Base-by-base conservation (phyloP, 2,888 invertebrate species). In the Cephalotes varians region DNA sequence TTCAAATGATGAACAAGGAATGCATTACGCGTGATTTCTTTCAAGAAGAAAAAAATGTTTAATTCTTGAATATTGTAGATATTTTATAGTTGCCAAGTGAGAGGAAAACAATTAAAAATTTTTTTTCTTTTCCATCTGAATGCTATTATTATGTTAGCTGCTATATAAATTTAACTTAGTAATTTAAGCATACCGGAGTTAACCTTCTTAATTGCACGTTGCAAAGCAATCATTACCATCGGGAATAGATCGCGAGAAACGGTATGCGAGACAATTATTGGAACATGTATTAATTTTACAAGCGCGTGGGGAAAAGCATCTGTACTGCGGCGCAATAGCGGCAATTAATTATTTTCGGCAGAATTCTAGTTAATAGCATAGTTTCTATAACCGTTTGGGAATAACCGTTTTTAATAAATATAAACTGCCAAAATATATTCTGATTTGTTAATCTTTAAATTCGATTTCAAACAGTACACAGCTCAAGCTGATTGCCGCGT, bases 311-410 rank as follows among this genome's bases (percentile, higher is more conserved):
- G 34, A 40, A 47, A 64, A 56, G 73, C 58, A 69, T 71, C 83
- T 49, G 60, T 28, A 51, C 49, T 25, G 56, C n/a, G 21, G 21
- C 58, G 34, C 44, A 28, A 44, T 47, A 12, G 25, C 25, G 9
- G 15, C 73, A 82, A 85, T 81, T 81, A 72, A 73, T 80, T 40
- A 60, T 80, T 58, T 73, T 73, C 49, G 56, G 18, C 77, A 71
- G 51, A 49, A 56, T 37, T 62, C 65, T 31, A 51, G 54, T 56
- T 83, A 83, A 86, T 72, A 72, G 62, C 71, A 85, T 86, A 87
- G 82, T 88, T 54, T 31, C 54, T 40, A 56, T 25, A 62, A 82
- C 10, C 44, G 56, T 44, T 18, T 25, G 73, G 10, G n/a, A 18
- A 34, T 69, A 54, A n/a, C n/a, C n/a, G n/a, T 31, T 74, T 73